Conservation (phyloP, 2,113 vertebrate species). For the Scomber japonicus region DNA sequence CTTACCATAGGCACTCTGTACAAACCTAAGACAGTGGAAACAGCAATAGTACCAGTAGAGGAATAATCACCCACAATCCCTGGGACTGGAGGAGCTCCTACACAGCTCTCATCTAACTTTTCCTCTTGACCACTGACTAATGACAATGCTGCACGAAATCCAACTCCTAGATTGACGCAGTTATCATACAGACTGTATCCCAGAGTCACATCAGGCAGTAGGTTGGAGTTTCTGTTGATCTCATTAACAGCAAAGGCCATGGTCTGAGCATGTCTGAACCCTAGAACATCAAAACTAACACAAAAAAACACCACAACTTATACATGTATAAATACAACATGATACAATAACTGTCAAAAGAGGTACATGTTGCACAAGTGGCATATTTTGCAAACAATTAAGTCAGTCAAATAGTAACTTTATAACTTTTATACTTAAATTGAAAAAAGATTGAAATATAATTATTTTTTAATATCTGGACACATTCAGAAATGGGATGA, state of each 20-base stretch:
- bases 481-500: too few relatives aligned
- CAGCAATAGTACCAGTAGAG: slow-evolving; percentile 75
- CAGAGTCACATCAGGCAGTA: too few relatives aligned
- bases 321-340: too few relatives aligned
- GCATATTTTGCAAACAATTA: too few relatives aligned
- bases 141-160: slow-evolving; percentile 66
- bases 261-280: slow-evolving; percentile 72
- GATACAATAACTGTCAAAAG: too few relatives aligned
- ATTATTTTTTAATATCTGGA: too few relatives aligned
- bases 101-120: slow-evolving; percentile 54
- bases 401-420: too few relatives aligned
- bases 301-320: not conserved
- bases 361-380: too few relatives aligned
- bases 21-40: slow-evolving; percentile 74
- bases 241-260: slow-evolving; percentile 81
- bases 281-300: slow-evolving; percentile 65
- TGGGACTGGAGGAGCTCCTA: slow-evolving; percentile 65
- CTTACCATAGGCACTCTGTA: slow-evolving; percentile 77
- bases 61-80: slow-evolving; percentile 76
- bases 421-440: too few relatives aligned
- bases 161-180: slow-evolving; percentile 70
- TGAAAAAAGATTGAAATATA: too few relatives aligned
- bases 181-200: slow-evolving; percentile 68
- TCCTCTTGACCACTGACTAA: slow-evolving; percentile 67
- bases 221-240: too few relatives aligned